Conservation (phyloP, 2,797 vertebrate species). For the Platalea minor region DNA sequence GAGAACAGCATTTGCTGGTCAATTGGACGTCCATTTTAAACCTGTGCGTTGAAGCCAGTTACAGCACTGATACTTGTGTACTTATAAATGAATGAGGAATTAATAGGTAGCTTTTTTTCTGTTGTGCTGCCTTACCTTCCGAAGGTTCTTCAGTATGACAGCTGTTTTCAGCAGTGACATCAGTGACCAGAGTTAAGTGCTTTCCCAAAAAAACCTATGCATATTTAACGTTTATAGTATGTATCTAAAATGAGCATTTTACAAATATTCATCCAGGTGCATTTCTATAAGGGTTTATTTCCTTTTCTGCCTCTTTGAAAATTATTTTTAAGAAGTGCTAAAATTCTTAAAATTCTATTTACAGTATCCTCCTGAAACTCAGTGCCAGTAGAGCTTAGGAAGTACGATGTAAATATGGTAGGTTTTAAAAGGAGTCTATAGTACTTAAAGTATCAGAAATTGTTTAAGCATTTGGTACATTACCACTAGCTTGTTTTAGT, state of each 20-base stretch:
- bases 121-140: not conserved
- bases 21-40: constrained; percentile 65
- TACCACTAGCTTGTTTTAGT: not conserved
- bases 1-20: not conserved
- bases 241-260: not conserved
- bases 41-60: not conserved
- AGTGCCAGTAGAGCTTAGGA: not conserved
- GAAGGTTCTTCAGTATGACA: not conserved
- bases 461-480: not conserved
- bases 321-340: not conserved
- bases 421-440: rapidly evolving
- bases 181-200: not conserved
- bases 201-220: not conserved
- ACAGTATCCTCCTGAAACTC: not conserved
- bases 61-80: not conserved
- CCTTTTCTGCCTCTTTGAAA: not conserved
- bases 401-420: not conserved
- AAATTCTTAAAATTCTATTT: not conserved
- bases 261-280: not conserved
- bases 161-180: constrained; percentile 47
- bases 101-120: not conserved
- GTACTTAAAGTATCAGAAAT: not conserved
- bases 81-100: not conserved
- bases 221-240: not conserved
- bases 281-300: not conserved